Percentiles rank a stretch among this genome's conserved stretches.
These are phyloP conservation scores for Amazona vittata DNA, from an alignment of 2,113 vertebrate species.

Conservation along the genomic window DNA sequence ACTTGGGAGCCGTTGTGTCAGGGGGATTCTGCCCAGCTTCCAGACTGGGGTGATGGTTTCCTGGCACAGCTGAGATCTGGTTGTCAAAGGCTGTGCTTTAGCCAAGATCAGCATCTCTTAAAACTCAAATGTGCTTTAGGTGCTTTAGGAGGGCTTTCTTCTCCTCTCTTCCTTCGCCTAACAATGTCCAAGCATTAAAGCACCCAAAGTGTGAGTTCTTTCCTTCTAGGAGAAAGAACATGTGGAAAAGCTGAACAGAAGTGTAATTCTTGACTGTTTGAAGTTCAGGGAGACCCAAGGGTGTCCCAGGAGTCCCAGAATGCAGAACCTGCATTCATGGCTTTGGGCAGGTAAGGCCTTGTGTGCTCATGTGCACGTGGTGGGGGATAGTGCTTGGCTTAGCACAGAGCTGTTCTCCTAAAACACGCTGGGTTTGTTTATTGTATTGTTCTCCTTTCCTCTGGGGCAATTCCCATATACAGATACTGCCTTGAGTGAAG, in stretches of 20 bases:
- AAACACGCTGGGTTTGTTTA: neutral
- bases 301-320: neutral
- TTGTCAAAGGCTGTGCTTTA: neutral
- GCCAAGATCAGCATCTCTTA: neutral
- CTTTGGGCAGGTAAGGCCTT: neutral
- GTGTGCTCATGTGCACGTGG: rapidly evolving
- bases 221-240: neutral
- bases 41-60: neutral
- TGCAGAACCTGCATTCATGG: neutral
- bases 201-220: neutral
- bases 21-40: neutral
- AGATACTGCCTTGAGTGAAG: conserved; percentile 74
- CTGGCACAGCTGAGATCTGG: neutral
- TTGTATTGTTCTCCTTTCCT: neutral
- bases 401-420: neutral
- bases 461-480: conserved; percentile 55
- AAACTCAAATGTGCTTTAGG: neutral
- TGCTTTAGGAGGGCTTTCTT: neutral
- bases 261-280: neutral
- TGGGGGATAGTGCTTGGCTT: neutral
- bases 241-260: neutral
- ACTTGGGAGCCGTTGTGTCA: neutral
- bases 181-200: neutral
- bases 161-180: neutral
- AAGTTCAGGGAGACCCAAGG: neutral